Conservation (phyloP, 2,113 vertebrate species). For the Mungos mungo region DNA sequence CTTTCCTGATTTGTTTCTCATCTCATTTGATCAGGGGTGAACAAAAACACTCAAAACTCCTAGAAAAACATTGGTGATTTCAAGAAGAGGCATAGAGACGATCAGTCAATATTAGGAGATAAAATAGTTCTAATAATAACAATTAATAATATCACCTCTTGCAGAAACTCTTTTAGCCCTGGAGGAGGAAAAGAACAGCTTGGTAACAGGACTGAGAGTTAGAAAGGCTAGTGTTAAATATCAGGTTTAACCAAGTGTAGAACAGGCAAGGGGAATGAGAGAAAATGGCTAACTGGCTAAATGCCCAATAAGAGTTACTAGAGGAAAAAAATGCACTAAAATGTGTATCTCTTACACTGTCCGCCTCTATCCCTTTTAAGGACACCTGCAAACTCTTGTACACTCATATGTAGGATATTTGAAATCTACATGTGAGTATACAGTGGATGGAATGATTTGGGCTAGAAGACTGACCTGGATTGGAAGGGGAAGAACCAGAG, state of each 20-base stretch:
- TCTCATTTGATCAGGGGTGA: not conserved
- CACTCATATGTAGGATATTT: not conserved
- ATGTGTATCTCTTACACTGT: not conserved
- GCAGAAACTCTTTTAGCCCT: not conserved
- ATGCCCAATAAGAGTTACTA: not conserved
- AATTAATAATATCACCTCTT: not conserved
- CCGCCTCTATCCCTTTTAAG: not conserved
- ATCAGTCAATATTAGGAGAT: not conserved
- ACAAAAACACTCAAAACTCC: not conserved
- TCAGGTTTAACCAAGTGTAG: not conserved
- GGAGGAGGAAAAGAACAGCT: not conserved
- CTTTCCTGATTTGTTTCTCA: not conserved
- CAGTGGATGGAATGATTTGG: not conserved
- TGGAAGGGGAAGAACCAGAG: not conserved
- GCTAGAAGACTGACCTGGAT: not conserved
- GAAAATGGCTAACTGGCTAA: conserved; percentile 1
- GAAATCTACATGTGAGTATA: not conserved
- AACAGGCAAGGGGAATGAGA: not conserved
- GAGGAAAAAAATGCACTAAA: not conserved
- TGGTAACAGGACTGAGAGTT: conserved; percentile 39
- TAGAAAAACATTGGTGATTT: conserved; percentile 11
- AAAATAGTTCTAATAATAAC: not conserved
- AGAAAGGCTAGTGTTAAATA: conserved; percentile 58
- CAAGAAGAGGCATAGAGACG: not conserved
- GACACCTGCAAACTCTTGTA: not conserved